These are phyloP conservation scores for Cantharis lateralis DNA, from an alignment of 2,888 invertebrate species.

Conservation along the genomic window DNA sequence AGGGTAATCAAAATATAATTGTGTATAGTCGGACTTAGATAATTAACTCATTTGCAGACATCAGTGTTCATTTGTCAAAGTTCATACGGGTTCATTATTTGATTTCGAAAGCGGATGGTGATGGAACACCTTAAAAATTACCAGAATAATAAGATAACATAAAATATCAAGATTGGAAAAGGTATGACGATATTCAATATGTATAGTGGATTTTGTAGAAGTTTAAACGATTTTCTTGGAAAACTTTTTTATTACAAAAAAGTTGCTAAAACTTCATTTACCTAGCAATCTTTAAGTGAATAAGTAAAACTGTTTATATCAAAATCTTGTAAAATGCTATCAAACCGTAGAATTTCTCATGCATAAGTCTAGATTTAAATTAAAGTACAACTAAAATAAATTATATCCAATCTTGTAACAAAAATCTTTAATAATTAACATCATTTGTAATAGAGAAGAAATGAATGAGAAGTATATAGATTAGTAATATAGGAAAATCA, in stretches of 20 bases:
- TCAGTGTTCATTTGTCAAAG: constrained; percentile 55
- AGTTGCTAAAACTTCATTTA: neutral
- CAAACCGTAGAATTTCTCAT: neutral
- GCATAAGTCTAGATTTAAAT: neutral
- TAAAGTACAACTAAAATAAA: neutral
- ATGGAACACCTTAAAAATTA: constrained; percentile 8
- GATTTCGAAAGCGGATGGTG: constrained; percentile 37
- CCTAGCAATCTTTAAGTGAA: neutral
- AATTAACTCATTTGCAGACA: constrained; percentile 56
- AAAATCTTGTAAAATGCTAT: neutral
- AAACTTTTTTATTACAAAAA: neutral
- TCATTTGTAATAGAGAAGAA: too few relatives aligned
- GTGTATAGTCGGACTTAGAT: constrained; percentile 50
- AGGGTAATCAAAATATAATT: constrained; percentile 51
- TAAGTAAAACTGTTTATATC: neutral
- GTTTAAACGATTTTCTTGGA: neutral
- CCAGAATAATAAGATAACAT: neutral
- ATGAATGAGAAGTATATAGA: too few relatives aligned
- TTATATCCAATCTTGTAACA: too few relatives aligned
- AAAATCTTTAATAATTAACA: too few relatives aligned
- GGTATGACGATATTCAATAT: neutral
- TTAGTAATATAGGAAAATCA: too few relatives aligned
- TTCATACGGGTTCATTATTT: constrained; percentile 57
- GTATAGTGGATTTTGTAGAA: neutral
- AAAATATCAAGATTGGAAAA: neutral